Evolutionary conservation across 2,113 vertebrate genomes (phyloP).

Genomic region (Phalacrocorax pelagicus): DNA sequence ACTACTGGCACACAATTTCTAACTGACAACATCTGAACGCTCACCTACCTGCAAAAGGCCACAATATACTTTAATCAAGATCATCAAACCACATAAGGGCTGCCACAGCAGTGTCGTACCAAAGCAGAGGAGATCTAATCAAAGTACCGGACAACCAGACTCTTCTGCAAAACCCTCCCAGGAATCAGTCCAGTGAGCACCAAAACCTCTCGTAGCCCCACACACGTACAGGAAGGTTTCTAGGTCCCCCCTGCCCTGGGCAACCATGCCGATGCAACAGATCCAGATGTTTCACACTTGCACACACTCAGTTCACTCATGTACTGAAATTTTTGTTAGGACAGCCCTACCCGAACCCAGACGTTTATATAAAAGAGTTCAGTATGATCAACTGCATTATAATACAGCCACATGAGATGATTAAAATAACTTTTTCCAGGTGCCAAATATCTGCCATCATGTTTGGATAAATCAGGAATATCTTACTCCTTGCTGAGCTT

Average conservation of each 20-base stretch:
- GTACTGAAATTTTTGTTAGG: not conserved
- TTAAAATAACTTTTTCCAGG: slow-evolving; percentile 35
- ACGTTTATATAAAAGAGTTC: not conserved
- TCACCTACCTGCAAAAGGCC: not conserved
- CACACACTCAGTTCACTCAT: not conserved
- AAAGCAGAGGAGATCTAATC: not conserved
- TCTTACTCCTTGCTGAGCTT: slow-evolving; percentile 18
- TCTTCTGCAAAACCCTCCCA: not conserved
- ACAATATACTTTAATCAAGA: not conserved
- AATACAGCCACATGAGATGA: not conserved
- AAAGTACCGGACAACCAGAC: not conserved
- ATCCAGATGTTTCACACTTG: not conserved
- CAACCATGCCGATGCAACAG: not conserved
- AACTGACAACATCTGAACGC: not conserved
- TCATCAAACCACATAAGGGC: not conserved
- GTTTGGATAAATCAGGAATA: not conserved
- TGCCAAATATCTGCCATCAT: slow-evolving; percentile 47
- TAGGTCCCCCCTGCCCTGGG: not conserved
- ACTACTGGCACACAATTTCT: not conserved
- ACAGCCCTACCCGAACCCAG: not conserved
- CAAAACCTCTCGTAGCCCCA: not conserved
- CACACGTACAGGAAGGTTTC: not conserved
- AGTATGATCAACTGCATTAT: not conserved
- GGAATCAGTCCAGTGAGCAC: not conserved
- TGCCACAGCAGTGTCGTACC: not conserved